Percentiles rank a stretch among this genome's conserved stretches.
Conservation (phyloP, 2,113 vertebrate species). For the Hemicordylus capensis region DNA sequence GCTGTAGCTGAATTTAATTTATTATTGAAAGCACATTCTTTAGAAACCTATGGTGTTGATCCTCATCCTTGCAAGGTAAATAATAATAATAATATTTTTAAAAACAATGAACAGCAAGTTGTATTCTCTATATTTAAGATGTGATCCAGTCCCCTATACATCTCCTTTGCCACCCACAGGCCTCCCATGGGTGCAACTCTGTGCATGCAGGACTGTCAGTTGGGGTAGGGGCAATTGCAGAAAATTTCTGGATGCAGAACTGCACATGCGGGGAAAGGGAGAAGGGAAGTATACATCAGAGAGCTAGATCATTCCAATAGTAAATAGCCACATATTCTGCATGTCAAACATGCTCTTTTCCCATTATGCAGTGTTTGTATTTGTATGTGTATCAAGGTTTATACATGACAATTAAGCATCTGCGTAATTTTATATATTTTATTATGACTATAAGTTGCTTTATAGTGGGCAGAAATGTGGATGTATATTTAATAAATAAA, state of each 20-base stretch:
- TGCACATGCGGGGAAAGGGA: neutral
- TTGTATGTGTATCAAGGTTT: no score
- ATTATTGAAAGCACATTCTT: constrained; percentile 90
- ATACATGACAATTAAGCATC: no score
- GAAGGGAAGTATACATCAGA: neutral
- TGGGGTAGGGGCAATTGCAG: neutral
- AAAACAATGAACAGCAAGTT: neutral
- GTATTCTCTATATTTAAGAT: neutral
- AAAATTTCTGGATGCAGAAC: neutral
- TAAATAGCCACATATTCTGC: neutral
- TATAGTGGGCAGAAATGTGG: neutral
- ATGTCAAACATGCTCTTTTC: neutral
- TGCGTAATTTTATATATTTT: neutral
- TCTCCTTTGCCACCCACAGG: neutral
- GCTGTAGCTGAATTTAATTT: constrained; percentile 92
- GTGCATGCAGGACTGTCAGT: neutral
- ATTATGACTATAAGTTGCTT: neutral
- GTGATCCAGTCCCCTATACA: neutral
- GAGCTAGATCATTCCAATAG: neutral
- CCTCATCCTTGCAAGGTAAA: constrained; percentile 98
- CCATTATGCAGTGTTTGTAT: neutral
- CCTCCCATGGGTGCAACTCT: neutral
- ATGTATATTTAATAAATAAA: neutral
- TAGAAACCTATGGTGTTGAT: constrained; percentile 98
- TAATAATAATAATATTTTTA: neutral